Evolutionary conservation across 2,797 vertebrate species (phyloP).

Genomic region (Xyrichtys novacula): DNA sequence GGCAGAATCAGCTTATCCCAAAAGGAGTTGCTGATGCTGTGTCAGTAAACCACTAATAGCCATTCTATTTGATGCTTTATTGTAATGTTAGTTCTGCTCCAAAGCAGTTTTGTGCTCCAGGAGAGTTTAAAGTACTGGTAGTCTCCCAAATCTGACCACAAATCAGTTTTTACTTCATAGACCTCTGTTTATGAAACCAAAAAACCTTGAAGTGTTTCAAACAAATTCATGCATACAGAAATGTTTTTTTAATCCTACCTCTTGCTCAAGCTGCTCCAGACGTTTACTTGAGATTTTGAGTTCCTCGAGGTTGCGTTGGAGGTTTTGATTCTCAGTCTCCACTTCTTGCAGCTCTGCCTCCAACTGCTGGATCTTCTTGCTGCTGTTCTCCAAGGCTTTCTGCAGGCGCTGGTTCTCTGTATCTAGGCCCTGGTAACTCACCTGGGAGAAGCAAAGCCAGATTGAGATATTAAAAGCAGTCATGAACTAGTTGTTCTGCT

Average conservation of each 20-base stretch:
- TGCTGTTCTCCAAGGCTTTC: slow-evolving; percentile 96
- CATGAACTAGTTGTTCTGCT: slow-evolving; percentile 58
- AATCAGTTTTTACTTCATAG: not conserved
- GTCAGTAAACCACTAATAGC: slow-evolving; percentile 17
- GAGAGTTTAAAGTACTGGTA: not conserved
- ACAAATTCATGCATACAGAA: not conserved
- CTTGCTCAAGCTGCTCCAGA: slow-evolving; percentile 95
- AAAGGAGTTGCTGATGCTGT: slow-evolving; percentile 23
- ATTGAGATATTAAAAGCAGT: slow-evolving; percentile 63
- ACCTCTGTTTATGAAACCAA: too few relatives aligned
- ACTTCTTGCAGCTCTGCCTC: slow-evolving; percentile 94
- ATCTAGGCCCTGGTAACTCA: slow-evolving; percentile 97
- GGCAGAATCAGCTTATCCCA: slow-evolving; percentile 31
- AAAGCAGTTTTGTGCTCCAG: not conserved
- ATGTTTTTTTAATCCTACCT: slow-evolving; percentile 65
- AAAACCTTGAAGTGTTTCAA: too few relatives aligned
- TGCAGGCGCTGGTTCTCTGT: slow-evolving; percentile 97
- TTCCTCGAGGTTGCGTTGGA: slow-evolving; percentile 95
- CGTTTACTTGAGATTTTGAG: slow-evolving; percentile 98
- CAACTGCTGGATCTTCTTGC: slow-evolving; percentile 95
- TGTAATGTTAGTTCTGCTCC: too few relatives aligned
- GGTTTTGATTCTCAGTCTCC: slow-evolving; percentile 94
- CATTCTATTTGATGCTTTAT: not conserved
- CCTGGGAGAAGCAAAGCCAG: slow-evolving; percentile 59
- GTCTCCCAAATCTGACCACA: not conserved